Base-by-base conservation (phyloP, 2,888 invertebrate genomes). In the Polydrusus tereticollis region DNA sequence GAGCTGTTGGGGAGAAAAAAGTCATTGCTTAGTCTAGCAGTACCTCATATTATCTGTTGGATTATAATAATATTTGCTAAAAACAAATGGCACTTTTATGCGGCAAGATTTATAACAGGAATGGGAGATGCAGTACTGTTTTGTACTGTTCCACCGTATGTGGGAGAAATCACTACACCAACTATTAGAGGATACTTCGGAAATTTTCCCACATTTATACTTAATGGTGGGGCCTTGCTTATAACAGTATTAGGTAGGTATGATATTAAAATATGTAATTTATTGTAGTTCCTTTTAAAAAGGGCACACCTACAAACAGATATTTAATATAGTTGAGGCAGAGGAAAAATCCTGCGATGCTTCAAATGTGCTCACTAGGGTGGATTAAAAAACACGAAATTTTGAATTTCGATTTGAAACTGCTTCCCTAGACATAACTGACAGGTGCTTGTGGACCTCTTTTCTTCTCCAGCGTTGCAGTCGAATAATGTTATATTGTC, bases 181-280 rank as follows among this genome's bases (percentile, higher is more conserved):
- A 20, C 36, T 14, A 36, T 72, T 5, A 68, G 72, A 18, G 72
- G 72, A 16, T 63, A 33, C 47, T 64, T 57, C 12, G 72, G 68
- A 20, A 72, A 72, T 45, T 20, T 66, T 6, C 66, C 72, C 4
- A 36, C 58, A 16, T 43, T 64, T 57, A n/a, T 14, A 1, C 8
- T 14, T 16, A 20, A 58, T 45, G 52, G 36, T 5, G 64, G 64
- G 20, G 8, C 77, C n/a, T 89, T 91, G 82, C 16, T 33, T 52
- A 52, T 64, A n/a, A 64, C 64, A 14, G 20, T 64, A 29, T 50
- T 64, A 52, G 64, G 64, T 64, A 36, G 7, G 41, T 36, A 36
- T 33, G n/a, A 38, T n/a, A n/a, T n/a, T n/a, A n/a, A n/a, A n/a
- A n/a, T n/a, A n/a, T n/a, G n/a, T n/a, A n/a, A n/a, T n/a, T n/a